A percentile compares a stretch with the other conserved stretches of the same genome.
Evolutionary conservation across 2,888 invertebrate genomes (phyloP).

Genomic region (Drosophila differens): DNA sequence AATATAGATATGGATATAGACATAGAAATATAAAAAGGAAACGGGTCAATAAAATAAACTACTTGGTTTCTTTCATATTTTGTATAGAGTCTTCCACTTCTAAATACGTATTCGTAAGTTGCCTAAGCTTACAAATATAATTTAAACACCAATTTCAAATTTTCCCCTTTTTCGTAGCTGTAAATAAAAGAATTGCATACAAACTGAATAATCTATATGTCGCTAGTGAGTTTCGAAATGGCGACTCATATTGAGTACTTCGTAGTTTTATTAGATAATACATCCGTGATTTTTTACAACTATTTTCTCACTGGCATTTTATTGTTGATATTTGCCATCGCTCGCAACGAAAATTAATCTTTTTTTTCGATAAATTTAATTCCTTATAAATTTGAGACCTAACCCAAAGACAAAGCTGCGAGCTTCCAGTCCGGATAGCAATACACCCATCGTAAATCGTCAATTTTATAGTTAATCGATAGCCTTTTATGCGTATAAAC

Average conservation of each 20-base stretch:
- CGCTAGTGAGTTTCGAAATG: background rate
- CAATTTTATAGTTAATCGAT: conserved; percentile 72
- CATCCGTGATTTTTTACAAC: background rate
- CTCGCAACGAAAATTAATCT: background rate
- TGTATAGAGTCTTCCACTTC: background rate
- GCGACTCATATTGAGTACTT: background rate
- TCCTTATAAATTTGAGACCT: background rate
- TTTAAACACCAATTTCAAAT: background rate
- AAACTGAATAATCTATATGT: background rate
- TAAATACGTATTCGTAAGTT: background rate
- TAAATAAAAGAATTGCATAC: background rate
- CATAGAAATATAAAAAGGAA: background rate
- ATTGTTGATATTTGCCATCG: background rate
- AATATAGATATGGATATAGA: background rate
- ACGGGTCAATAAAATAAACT: background rate
- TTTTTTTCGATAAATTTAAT: background rate
- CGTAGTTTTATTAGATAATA: background rate
- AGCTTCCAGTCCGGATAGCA: conserved; percentile 43
- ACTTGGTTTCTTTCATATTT: background rate
- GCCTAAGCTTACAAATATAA: background rate
- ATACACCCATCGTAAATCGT: conserved; percentile 63
- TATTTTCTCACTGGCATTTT: background rate
- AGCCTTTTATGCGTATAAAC: conserved; percentile 56
- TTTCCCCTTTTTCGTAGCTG: background rate
- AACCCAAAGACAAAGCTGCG: conserved; percentile 17